Conservation (phyloP, 1,140 invertebrate genomes). For the Philaenus spumarius region DNA sequence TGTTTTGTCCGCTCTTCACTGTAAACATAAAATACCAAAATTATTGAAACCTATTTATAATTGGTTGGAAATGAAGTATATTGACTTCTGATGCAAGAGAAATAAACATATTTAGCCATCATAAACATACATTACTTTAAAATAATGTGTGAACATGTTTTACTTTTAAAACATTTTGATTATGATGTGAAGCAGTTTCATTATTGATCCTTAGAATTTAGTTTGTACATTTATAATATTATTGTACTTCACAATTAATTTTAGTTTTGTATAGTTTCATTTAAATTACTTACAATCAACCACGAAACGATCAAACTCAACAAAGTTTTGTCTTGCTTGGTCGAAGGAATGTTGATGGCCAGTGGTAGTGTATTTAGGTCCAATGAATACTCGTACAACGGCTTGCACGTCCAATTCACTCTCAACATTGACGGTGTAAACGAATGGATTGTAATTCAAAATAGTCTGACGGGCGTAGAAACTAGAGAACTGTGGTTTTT, state of each 20-base stretch:
- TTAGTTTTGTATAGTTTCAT: too few relatives aligned
- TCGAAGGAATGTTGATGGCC: constrained; percentile 37
- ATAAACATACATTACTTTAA: too few relatives aligned
- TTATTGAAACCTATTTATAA: too few relatives aligned
- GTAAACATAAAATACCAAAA: not conserved
- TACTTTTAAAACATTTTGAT: too few relatives aligned
- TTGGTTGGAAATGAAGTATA: too few relatives aligned
- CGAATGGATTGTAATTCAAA: constrained; percentile 61
- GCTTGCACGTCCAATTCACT: constrained; percentile 47
- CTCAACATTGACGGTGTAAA: constrained; percentile 49
- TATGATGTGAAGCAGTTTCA: too few relatives aligned
- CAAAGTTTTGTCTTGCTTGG: constrained; percentile 29
- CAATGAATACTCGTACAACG: constrained; percentile 57
- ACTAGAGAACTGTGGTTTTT: constrained; percentile 32
- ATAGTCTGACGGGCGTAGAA: constrained; percentile 41
- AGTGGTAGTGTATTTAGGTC: constrained; percentile 56
- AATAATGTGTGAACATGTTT: too few relatives aligned
- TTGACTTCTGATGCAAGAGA: too few relatives aligned
- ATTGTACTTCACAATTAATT: too few relatives aligned
- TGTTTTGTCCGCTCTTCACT: constrained; percentile 13
- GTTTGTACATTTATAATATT: too few relatives aligned
- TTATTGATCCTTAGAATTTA: too few relatives aligned
- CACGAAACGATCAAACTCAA: constrained; percentile 38
- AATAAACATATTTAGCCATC: too few relatives aligned
- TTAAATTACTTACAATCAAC: constrained; percentile 25